These are phyloP conservation scores for Macaria liturata DNA, from an alignment of 2,888 invertebrate species.

Conservation along the genomic window DNA sequence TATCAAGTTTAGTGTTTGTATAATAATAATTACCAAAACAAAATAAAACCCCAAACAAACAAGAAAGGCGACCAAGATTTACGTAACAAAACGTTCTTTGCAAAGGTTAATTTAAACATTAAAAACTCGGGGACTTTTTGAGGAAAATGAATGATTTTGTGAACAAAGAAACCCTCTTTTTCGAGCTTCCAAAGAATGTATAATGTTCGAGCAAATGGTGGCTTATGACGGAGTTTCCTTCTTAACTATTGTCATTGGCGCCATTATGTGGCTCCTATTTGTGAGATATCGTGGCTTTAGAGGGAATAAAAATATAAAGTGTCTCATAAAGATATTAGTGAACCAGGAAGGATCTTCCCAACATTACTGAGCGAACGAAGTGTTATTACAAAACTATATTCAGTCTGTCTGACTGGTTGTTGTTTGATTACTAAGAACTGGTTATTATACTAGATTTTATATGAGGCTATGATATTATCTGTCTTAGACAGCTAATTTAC, in stretches of 20 bases:
- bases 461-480: no score
- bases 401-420: no score
- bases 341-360: no score
- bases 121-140: constrained; percentile 25
- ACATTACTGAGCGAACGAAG: no score
- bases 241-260: constrained; percentile 28
- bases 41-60: constrained; percentile 17
- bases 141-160: constrained; percentile 29
- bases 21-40: constrained; percentile 1
- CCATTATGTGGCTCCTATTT: constrained; percentile 21
- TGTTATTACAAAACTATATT: no score
- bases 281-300: constrained; percentile 8
- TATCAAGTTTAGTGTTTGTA: neutral
- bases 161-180: constrained; percentile 30
- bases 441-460: no score
- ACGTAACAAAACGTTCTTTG: constrained; percentile 26
- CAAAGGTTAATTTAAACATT: constrained; percentile 29
- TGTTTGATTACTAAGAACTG: no score
- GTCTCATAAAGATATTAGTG: no score
- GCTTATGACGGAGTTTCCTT: constrained; percentile 22
- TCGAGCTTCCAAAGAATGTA: constrained; percentile 28
- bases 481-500: no score
- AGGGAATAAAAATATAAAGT: neutral
- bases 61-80: constrained; percentile 21
- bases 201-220: constrained; percentile 27